These are phyloP conservation scores for Australoheros scitulus DNA, from an alignment of 2,113 vertebrate species.

Conservation along the genomic window DNA sequence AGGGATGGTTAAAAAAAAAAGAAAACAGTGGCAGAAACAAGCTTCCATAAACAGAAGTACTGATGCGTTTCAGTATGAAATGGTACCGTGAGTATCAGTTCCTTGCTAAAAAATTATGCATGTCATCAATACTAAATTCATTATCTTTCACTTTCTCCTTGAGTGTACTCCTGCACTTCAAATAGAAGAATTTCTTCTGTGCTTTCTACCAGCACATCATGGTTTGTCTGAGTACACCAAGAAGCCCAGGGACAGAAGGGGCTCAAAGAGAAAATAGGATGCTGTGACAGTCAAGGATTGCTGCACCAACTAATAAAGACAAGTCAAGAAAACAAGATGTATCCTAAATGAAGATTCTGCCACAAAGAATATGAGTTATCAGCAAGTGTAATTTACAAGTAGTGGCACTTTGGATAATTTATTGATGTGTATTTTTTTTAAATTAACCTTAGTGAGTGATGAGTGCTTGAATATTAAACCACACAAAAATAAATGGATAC, in stretches of 20 bases:
- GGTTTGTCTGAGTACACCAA: conserved; percentile 34
- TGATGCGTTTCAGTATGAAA: background rate
- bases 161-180: background rate
- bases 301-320: conserved; percentile 16
- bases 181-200: conserved; percentile 22
- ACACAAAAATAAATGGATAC: conserved; percentile 8
- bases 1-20: too few species aligned
- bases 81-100: too few species aligned
- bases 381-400: background rate
- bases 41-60: background rate
- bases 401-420: background rate
- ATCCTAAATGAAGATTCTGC: conserved; percentile 10
- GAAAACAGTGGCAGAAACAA: too few species aligned
- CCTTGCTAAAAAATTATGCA: too few species aligned
- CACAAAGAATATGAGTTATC: conserved; percentile 26
- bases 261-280: conserved; percentile 20
- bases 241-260: conserved; percentile 7
- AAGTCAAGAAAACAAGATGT: conserved; percentile 5
- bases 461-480: background rate
- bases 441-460: background rate
- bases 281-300: conserved; percentile 24
- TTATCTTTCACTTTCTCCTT: background rate
- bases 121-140: background rate
- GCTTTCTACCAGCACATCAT: conserved; percentile 17
- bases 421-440: background rate